Conservation (phyloP, 1,140 invertebrate genomes). For the Pogonomyrmex californicus region DNA sequence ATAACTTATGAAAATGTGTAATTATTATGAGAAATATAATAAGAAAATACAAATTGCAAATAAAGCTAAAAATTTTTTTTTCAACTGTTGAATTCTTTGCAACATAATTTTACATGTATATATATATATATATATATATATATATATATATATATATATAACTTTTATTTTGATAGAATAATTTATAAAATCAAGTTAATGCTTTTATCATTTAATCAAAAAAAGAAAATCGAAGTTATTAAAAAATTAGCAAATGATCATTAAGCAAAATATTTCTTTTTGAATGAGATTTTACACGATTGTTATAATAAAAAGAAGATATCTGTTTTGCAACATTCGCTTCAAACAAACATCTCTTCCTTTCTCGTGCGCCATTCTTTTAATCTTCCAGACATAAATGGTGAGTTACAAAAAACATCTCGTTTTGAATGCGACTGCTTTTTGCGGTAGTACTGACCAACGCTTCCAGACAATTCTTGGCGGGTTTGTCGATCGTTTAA, state of each 20-base stretch:
- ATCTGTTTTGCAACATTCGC: not conserved
- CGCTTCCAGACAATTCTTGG: constrained; percentile 79
- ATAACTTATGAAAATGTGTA: not conserved
- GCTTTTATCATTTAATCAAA: not conserved
- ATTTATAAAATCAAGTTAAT: not conserved
- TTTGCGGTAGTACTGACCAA: constrained; percentile 67
- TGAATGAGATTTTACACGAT: not conserved
- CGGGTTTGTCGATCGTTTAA: constrained; percentile 79
- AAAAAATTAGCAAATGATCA: not conserved
- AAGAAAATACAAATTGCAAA: not conserved
- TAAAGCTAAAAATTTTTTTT: not conserved
- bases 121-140: not conserved
- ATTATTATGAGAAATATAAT: not conserved
- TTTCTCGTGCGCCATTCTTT: constrained; percentile 29
- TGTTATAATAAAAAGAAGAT: not conserved
- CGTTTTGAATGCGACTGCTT: constrained; percentile 62
- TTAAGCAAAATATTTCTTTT: not conserved
- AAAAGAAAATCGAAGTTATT: not conserved
- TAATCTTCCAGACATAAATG: constrained; percentile 58
- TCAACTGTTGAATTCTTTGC: not conserved
- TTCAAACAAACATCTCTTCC: constrained; percentile 1
- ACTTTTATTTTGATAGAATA: not conserved
- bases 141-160: not conserved
- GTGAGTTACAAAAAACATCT: constrained; percentile 38
- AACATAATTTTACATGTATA: not conserved